phyloP scores from a whole-genome alignment of 2,888 invertebrate genomes.

The Drosophila mettleri region DNA sequence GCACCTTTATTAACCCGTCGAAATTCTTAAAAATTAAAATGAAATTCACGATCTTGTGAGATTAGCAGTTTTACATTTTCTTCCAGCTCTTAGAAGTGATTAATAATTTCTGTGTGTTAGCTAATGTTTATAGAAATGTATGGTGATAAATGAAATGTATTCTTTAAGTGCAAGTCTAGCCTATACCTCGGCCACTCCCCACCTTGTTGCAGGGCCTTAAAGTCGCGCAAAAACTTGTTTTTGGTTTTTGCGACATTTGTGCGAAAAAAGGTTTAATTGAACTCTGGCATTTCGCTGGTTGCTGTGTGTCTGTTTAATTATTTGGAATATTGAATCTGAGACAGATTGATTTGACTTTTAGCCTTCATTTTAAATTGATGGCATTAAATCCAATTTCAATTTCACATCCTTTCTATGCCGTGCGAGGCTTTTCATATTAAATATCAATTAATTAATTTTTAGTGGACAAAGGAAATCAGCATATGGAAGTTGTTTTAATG shows the following conservation, averaged over 20 bases:
- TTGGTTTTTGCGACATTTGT: constrained; percentile 13
- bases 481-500: constrained; percentile 21
- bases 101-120: too few species aligned
- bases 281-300: constrained; percentile 47
- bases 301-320: constrained; percentile 4
- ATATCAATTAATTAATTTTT: constrained; percentile 54
- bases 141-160: neutral
- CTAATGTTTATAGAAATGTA: too few species aligned
- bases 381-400: constrained; percentile 34
- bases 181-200: neutral
- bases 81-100: too few species aligned
- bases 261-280: constrained; percentile 11
- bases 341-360: constrained; percentile 29
- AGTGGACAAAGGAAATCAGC: constrained; percentile 29
- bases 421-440: constrained; percentile 38
- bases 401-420: neutral
- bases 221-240: constrained; percentile 28
- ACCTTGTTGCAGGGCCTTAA: neutral
- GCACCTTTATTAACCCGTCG: neutral
- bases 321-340: constrained; percentile 1
- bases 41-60: too few species aligned
- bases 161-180: neutral
- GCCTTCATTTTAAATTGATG: constrained; percentile 7
- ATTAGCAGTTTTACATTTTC: too few species aligned
- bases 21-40: too few species aligned